Evolutionary conservation across 2,888 invertebrate genomes (phyloP).

Genomic region (Sminthurides aquaticus): DNA sequence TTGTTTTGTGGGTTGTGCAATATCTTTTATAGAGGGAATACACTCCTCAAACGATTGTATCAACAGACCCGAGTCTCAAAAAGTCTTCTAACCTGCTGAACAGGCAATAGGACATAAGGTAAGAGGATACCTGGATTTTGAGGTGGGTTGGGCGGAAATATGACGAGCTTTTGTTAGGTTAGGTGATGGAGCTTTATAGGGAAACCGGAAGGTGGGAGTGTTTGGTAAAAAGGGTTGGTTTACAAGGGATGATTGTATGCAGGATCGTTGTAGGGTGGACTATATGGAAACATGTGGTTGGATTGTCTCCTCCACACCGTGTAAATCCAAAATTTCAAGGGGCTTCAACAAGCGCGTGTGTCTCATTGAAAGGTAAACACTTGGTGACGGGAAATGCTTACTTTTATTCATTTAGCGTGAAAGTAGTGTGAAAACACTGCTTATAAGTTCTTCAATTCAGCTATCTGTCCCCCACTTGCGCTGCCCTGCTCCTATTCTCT

Average conservation of each 20-base stretch:
- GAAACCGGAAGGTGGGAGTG: neutral
- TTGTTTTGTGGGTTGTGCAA: too few species aligned
- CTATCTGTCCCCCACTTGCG: neutral
- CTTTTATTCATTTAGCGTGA: slow-evolving; percentile 7
- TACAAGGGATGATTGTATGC: neutral
- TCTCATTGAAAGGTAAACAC: neutral
- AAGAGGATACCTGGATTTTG: too few species aligned
- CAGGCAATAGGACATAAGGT: too few species aligned
- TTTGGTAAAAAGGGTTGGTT: neutral
- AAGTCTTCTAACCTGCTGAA: too few species aligned
- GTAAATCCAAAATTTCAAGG: too few species aligned
- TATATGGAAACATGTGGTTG: neutral
- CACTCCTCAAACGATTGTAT: too few species aligned
- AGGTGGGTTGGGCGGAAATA: too few species aligned
- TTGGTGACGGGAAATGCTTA: slow-evolving; percentile 1
- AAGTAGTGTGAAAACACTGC: slow-evolving; percentile 2
- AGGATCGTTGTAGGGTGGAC: neutral
- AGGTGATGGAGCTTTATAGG: neutral
- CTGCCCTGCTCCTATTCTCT: too few species aligned
- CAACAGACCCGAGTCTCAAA: too few species aligned
- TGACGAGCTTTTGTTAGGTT: slow-evolving; percentile 14
- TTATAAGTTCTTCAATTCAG: neutral
- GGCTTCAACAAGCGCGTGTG: neutral
- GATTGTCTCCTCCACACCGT: too few species aligned
- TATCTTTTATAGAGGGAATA: too few species aligned